Evolutionary conservation across 2,888 invertebrate species (phyloP).

Genomic region (Thymelicus sylvestris): DNA sequence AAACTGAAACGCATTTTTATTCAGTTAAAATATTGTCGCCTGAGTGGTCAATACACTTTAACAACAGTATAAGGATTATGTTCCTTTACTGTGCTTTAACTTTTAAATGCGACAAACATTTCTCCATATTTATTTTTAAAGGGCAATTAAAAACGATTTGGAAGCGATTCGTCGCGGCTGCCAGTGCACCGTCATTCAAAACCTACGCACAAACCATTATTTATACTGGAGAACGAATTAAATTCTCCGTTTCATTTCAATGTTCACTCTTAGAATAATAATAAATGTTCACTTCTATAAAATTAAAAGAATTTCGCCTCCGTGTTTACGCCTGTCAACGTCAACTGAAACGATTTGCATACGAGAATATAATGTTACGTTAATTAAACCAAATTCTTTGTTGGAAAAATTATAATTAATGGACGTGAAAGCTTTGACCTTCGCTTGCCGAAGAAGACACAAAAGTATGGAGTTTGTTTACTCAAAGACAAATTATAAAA

Average conservation of each 20-base stretch:
- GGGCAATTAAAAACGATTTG: conserved; percentile 44
- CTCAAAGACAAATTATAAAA: too few species aligned
- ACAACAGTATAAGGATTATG: too few species aligned
- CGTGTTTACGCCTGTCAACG: conserved; percentile 44
- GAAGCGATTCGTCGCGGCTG: conserved; percentile 51
- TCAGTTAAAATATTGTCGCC: too few species aligned
- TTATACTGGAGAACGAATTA: conserved; percentile 4
- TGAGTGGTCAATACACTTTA: not conserved
- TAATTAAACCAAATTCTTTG: conserved; percentile 47
- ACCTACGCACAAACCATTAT: conserved; percentile 6
- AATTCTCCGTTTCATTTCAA: not conserved
- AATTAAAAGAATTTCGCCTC: conserved; percentile 15
- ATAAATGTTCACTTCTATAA: not conserved
- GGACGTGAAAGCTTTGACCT: conserved; percentile 7
- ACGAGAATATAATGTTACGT: conserved; percentile 35
- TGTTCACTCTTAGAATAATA: too few species aligned
- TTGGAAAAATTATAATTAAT: conserved; percentile 17
- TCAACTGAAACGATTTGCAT: conserved; percentile 43
- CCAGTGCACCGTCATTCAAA: conserved; percentile 43
- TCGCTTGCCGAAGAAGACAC: conserved; percentile 8
- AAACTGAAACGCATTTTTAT: too few species aligned
- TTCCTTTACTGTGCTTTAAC: too few species aligned
- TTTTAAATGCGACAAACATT: conserved; percentile 21
- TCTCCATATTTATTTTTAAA: conserved; percentile 24
- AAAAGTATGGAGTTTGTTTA: not conserved